These are phyloP conservation scores for Girardia tigrina DNA, from an alignment of 2,888 invertebrate genomes.

Conservation along the genomic window DNA sequence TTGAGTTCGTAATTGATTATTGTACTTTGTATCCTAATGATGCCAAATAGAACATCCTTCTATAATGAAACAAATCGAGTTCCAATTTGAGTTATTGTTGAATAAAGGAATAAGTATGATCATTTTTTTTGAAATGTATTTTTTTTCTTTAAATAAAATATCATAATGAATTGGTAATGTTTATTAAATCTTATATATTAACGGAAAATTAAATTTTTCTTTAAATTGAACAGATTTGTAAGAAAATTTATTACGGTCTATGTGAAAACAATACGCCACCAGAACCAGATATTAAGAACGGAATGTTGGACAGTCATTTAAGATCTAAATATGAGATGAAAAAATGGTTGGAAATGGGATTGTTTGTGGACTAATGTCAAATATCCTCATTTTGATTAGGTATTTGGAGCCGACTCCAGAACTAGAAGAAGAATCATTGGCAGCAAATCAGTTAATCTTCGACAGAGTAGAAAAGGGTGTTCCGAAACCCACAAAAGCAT, in stretches of 20 bases:
- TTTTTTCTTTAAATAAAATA: too few relatives aligned
- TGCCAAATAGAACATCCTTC: too few relatives aligned
- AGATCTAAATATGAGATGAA: not conserved
- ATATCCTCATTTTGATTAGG: not conserved
- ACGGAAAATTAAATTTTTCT: not conserved
- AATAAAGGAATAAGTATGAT: too few relatives aligned
- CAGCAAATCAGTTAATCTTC: not conserved
- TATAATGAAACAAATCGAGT: too few relatives aligned
- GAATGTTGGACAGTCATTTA: constrained; percentile 4
- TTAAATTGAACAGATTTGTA: constrained; percentile 8
- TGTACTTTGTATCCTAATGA: too few relatives aligned
- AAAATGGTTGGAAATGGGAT: not conserved
- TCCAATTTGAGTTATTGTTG: too few relatives aligned
- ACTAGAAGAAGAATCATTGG: not conserved
- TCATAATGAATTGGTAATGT: too few relatives aligned
- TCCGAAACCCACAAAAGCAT: not conserved
- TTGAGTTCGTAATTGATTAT: too few relatives aligned
- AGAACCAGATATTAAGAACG: constrained; percentile 12
- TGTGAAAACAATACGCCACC: constrained; percentile 1
- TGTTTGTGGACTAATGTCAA: not conserved
- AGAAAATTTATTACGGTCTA: not conserved
- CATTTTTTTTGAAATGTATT: too few relatives aligned
- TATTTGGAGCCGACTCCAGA: constrained; percentile 13
- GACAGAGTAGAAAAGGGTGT: not conserved
- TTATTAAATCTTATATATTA: too few relatives aligned